Evolutionary conservation across 2,113 vertebrate genomes (phyloP).

Genomic region (Laticauda laticaudata): DNA sequence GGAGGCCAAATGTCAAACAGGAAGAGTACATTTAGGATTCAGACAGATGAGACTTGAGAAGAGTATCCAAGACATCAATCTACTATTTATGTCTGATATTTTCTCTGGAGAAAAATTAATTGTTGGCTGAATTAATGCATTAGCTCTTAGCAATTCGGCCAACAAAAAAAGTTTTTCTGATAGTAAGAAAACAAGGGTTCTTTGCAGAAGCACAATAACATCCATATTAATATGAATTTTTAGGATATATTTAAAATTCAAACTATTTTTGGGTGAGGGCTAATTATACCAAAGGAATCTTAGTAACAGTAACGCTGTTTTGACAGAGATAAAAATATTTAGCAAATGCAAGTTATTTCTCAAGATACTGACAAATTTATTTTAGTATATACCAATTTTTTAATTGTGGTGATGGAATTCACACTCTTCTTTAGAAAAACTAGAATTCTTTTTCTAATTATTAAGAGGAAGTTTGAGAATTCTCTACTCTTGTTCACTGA

Average conservation of each 20-base stretch:
- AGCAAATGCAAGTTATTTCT: constrained; percentile 64
- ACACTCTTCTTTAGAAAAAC: constrained; percentile 28
- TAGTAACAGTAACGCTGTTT: constrained; percentile 57
- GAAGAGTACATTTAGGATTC: background rate
- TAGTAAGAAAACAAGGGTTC: background rate
- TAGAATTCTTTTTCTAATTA: constrained; percentile 43
- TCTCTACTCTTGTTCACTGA: background rate
- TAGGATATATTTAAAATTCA: constrained; percentile 43
- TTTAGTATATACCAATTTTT: constrained; percentile 55
- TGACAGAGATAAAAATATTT: constrained; percentile 59
- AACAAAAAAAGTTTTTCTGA: background rate
- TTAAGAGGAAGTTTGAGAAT: constrained; percentile 39
- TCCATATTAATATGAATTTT: constrained; percentile 39
- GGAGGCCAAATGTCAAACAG: constrained; percentile 27
- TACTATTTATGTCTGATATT: constrained; percentile 15
- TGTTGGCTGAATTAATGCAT: background rate
- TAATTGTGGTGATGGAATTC: constrained; percentile 61
- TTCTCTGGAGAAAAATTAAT: constrained; percentile 12
- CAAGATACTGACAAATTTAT: constrained; percentile 61
- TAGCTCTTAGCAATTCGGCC: background rate
- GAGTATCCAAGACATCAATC: background rate
- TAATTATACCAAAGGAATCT: constrained; percentile 44
- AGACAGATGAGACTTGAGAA: constrained; percentile 9
- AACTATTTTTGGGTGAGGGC: constrained; percentile 43
- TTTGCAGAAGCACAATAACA: constrained; percentile 47